Base-by-base conservation (phyloP, 2,797 vertebrate genomes). In the Poeciliopsis infans region DNA sequence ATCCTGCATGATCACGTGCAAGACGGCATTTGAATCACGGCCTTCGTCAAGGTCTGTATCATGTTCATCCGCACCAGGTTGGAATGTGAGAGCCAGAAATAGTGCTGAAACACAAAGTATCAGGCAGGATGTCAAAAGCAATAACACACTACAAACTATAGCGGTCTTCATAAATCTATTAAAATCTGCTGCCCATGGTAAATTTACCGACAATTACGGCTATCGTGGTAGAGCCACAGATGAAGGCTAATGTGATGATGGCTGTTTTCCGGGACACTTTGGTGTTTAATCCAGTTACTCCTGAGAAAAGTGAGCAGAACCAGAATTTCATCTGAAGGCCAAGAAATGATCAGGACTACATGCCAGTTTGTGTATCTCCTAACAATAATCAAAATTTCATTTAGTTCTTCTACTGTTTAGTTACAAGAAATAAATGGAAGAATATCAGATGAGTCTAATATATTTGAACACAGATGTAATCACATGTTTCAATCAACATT, bases 11-110 rank as follows among this genome's bases (percentile, higher is more conserved):
- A n/a, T n/a, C n/a, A 49, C 18, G 2, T 49, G 47, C 47, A 49
- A 49, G 47, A 20, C 0, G 18, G 20, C 20, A 18, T 0, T 0
- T 20, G 47, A 49, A 6, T 5, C 46, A 0, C 0, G 1, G 0
- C 0, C 46, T 15, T 47, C 1, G 2, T 16, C 0, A 5, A 0
- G 0, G 15, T 5, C 0, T 1, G 0, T 1, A 4, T 0, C 12
- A 13, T 15, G 12, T 13, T 46, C 4, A 1, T 13, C 0, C 6
- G 0, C 0, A 20, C 47, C 47, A 49, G 79, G 81, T 31, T 70
- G 1, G 8, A 79, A 12, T 1, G 5, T 0, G 7, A 69, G 0
- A 0, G 23, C 53, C 76, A 81, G 13, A 15, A 57, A 5, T 2
- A 86, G 23, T 23, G 61, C 84, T 83, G 2, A 18, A 69, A 61